Evolutionary conservation across 1,140 invertebrate genomes (phyloP).

Genomic region (Lepidostoma basale): DNA sequence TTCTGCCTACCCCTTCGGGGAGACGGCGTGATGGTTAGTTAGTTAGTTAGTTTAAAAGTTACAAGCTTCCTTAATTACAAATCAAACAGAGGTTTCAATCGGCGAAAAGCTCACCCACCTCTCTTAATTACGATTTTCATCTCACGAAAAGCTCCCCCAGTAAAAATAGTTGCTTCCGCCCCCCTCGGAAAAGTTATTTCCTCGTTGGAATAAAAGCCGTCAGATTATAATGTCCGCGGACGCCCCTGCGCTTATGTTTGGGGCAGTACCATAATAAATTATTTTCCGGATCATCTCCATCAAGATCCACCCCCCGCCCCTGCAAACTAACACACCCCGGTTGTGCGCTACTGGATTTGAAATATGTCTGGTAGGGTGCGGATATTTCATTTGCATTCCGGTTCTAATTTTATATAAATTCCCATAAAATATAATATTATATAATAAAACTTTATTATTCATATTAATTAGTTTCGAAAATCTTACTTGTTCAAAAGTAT

Average conservation of each 20-base stretch:
- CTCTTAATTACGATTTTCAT: background rate
- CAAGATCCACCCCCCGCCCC: conserved; percentile 2
- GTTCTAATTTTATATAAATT: no score
- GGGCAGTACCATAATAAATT: conserved; percentile 27
- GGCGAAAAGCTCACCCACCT: no score
- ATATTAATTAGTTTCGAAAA: no score
- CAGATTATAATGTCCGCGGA: background rate
- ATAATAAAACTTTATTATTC: no score
- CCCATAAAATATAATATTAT: no score
- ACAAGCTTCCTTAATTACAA: no score
- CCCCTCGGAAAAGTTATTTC: background rate
- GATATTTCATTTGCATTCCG: no score
- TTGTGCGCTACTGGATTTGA: conserved; percentile 7
- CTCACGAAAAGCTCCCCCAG: background rate
- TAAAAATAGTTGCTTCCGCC: background rate
- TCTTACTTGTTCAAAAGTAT: no score
- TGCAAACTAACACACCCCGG: conserved; percentile 10
- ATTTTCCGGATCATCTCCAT: conserved; percentile 28
- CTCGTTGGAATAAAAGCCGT: background rate
- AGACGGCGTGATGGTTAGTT: no score
- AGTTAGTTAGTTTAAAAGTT: no score
- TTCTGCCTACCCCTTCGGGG: no score
- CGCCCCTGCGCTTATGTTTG: background rate
- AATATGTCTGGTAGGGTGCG: conserved; percentile 31
- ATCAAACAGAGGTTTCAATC: no score